Conservation (phyloP, 1,140 invertebrate species). For the Psilanteris sp. region DNA sequence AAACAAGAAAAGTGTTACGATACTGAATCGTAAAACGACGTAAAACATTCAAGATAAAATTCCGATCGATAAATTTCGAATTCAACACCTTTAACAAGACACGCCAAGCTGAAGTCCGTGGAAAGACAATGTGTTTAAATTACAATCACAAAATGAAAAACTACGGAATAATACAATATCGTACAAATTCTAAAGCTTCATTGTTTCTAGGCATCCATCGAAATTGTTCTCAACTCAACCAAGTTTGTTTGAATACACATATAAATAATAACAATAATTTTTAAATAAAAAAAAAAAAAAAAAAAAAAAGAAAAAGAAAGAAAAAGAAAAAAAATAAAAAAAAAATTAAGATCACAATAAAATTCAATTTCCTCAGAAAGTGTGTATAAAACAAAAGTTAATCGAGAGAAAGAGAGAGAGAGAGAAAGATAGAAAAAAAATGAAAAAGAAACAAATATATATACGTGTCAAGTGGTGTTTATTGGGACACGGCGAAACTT, state of each 20-base stretch:
- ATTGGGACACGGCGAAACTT: too few species aligned
- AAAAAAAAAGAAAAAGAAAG: slow-evolving; percentile 18
- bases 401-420: too few species aligned
- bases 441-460: neutral
- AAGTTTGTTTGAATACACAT: slow-evolving; percentile 9
- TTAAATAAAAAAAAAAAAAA: slow-evolving; percentile 9
- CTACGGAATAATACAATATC: slow-evolving; percentile 30
- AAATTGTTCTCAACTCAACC: slow-evolving; percentile 15
- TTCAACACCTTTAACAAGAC: slow-evolving; percentile 37
- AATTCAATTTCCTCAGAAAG: slow-evolving; percentile 23
- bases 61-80: slow-evolving; percentile 16
- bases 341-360: slow-evolving; percentile 32
- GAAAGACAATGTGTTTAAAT: slow-evolving; percentile 18
- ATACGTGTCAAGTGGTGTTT: too few species aligned
- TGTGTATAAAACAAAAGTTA: neutral
- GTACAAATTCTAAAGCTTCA: slow-evolving; percentile 17
- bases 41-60: neutral
- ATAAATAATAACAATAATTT: slow-evolving; percentile 20
- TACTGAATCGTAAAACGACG: neutral
- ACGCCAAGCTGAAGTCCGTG: slow-evolving; percentile 5
- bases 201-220: slow-evolving; percentile 12
- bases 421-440: slow-evolving; percentile 6
- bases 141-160: slow-evolving; percentile 34
- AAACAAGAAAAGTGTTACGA: neutral
- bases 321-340: slow-evolving; percentile 19